Conservation (phyloP, 1,140 invertebrate genomes). For the Battus philenor region DNA sequence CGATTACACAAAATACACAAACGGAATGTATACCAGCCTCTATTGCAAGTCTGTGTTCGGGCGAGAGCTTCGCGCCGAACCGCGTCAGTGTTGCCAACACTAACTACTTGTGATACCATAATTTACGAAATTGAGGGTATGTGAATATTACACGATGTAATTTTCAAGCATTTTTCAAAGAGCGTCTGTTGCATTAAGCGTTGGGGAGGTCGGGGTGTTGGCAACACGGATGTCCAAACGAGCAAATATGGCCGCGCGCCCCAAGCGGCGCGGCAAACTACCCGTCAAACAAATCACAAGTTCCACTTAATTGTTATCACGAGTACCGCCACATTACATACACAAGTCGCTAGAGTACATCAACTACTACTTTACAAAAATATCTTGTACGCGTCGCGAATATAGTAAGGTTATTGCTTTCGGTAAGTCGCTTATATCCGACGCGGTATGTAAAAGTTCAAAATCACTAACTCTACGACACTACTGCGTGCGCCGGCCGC, state of each 20-base stretch:
- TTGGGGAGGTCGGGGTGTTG: too few species aligned
- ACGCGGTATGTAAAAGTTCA: slow-evolving; percentile 69
- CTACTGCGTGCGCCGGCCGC: slow-evolving; percentile 70
- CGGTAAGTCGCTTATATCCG: slow-evolving; percentile 61
- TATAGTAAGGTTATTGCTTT: slow-evolving; percentile 69
- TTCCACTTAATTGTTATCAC: slow-evolving; percentile 52
- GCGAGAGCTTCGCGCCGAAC: slow-evolving; percentile 7
- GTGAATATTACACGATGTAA: too few species aligned
- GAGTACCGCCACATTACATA: slow-evolving; percentile 52
- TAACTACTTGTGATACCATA: slow-evolving; percentile 5
- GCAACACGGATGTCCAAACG: slow-evolving; percentile 1
- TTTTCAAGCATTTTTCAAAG: too few species aligned
- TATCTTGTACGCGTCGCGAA: slow-evolving; percentile 63
- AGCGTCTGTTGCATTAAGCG: too few species aligned
- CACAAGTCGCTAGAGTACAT: slow-evolving; percentile 68
- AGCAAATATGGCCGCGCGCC: slow-evolving; percentile 59
- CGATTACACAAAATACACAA: slow-evolving; percentile 51
- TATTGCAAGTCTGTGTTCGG: slow-evolving; percentile 21
- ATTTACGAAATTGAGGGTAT: too few species aligned
- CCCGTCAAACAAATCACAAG: slow-evolving; percentile 51
- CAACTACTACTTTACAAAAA: slow-evolving; percentile 71
- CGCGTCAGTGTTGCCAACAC: slow-evolving; percentile 6
- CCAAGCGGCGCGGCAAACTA: slow-evolving; percentile 44
- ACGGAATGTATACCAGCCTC: slow-evolving; percentile 56
- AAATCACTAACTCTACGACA: slow-evolving; percentile 69